Base-by-base conservation (phyloP, 2,113 vertebrate species). In the Mirza zaza region DNA sequence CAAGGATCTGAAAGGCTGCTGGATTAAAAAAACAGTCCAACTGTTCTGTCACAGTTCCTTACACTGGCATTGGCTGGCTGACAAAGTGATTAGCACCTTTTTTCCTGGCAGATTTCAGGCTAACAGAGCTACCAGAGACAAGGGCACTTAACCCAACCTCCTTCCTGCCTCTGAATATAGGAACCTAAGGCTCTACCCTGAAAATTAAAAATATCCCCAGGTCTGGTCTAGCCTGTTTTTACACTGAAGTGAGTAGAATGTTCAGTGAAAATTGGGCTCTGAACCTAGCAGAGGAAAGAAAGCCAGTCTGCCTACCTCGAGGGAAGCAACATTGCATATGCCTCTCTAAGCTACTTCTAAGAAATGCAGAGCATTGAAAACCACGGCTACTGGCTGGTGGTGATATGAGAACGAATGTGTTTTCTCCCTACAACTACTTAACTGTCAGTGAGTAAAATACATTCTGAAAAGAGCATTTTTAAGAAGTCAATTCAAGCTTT, bases 381-480 rank as follows among this genome's bases (percentile, higher is more conserved):
- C 34, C 39, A 36, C 36, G 73, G 76, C 11, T 36, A 34, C 76
- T 34, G 61, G 27, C 13, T 9, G 2, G 48, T 15, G 57, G 17
- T 34, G 34, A 39, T 4, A 68, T 1, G 18, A 81, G 11, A 90
- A 75, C 3, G 20, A 89, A 70, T 8, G 8, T 48, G 20, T 61
- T 82, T 87, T 57, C 48, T 52, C 27, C 59, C 45, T 36, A n/a
- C 15, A 65, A 67, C 70, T 73, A 67, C 10, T 79, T 42, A 73
- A 42, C 25, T 52, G 84, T 85, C 81, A 76, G 8, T 65, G 13
- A 90, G 29, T 55, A 71, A 80, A 92, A 75, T n/a, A 20, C 20
- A 57, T 73, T 91, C 21, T 34, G n/a, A 87, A 91, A 82, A 88
- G 39, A 85, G 2, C 32, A 77, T 39, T 87, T 89, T 94, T 17